These are phyloP conservation scores for Oostethus manadensis DNA, from an alignment of 2,113 vertebrate genomes.

Conservation along the genomic window DNA sequence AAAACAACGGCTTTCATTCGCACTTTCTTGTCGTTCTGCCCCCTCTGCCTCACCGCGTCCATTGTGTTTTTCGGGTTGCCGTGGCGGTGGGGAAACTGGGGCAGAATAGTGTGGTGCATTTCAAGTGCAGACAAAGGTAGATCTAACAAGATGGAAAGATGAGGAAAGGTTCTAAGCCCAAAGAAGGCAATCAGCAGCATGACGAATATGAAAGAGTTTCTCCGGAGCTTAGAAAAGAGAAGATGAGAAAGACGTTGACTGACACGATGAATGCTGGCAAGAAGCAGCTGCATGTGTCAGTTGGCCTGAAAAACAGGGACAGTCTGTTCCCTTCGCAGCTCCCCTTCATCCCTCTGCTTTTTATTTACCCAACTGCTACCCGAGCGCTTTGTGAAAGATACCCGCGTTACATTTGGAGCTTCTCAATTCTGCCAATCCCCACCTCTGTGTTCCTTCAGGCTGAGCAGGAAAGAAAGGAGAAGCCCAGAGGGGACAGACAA, in stretches of 20 bases:
- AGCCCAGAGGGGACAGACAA: conserved; percentile 14
- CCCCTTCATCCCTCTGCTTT: conserved; percentile 35
- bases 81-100: conserved; percentile 32
- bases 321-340: conserved; percentile 56
- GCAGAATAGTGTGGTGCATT: conserved; percentile 45
- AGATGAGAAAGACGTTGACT: conserved; percentile 27
- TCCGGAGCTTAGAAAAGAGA: conserved; percentile 23
- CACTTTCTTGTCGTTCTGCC: conserved; percentile 22
- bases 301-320: conserved; percentile 64
- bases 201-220: conserved; percentile 9
- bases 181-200: conserved; percentile 9
- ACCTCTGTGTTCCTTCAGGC: conserved; percentile 11
- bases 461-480: conserved; percentile 36
- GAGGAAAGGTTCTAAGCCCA: not conserved
- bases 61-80: conserved; percentile 51
- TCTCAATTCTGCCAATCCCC: not conserved
- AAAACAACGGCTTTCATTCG: conserved; percentile 42
- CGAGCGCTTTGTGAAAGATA: conserved; percentile 26
- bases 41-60: conserved; percentile 18
- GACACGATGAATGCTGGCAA: conserved; percentile 56
- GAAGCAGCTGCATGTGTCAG: conserved; percentile 48
- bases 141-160: not conserved
- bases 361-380: conserved; percentile 41
- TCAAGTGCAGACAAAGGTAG: conserved; percentile 25
- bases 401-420: conserved; percentile 31